A percentile compares a stretch with the other conserved stretches of the same genome.
phyloP scores from a whole-genome alignment of 2,888 invertebrate species.

The Neria commutata region DNA sequence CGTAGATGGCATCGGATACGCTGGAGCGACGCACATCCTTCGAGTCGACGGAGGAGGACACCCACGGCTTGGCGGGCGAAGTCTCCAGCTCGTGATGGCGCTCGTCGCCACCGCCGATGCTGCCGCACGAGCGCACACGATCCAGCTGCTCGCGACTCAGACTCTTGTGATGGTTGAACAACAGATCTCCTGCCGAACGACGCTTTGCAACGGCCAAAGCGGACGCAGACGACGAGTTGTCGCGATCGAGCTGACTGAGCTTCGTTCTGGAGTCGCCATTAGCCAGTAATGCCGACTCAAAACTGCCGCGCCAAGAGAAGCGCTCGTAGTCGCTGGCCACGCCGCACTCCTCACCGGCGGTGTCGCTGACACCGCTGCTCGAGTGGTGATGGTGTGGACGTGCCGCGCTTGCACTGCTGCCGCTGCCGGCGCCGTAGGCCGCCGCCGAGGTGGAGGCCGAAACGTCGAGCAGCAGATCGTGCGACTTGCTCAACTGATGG shows the following conservation, averaged over 20 bases:
- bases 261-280: conserved; percentile 82
- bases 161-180: conserved; percentile 80
- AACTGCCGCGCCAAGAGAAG: conserved; percentile 91
- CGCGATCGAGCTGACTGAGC: conserved; percentile 70
- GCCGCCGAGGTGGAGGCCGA: conserved; percentile 28
- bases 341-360: conserved; percentile 66
- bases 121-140: conserved; percentile 79
- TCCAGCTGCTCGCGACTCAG: conserved; percentile 78
- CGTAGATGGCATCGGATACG: conserved; percentile 64
- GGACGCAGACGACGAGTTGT: conserved; percentile 70
- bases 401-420: conserved; percentile 17
- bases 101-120: conserved; percentile 72
- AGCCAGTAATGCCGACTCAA: conserved; percentile 87
- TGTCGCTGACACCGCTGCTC: conserved; percentile 65
- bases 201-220: conserved; percentile 74
- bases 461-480: conserved; percentile 75
- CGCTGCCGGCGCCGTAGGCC: conserved; percentile 22
- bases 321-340: conserved; percentile 88
- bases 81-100: conserved; percentile 54
- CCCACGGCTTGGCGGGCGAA: conserved; percentile 58
- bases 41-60: conserved; percentile 47
- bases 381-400: conserved; percentile 62
- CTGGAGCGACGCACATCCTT: conserved; percentile 64
- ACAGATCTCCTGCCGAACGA: conserved; percentile 81
- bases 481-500: conserved; percentile 70